Evolutionary conservation across 2,797 vertebrate genomes (phyloP).

Genomic region (Enoplosus armatus): DNA sequence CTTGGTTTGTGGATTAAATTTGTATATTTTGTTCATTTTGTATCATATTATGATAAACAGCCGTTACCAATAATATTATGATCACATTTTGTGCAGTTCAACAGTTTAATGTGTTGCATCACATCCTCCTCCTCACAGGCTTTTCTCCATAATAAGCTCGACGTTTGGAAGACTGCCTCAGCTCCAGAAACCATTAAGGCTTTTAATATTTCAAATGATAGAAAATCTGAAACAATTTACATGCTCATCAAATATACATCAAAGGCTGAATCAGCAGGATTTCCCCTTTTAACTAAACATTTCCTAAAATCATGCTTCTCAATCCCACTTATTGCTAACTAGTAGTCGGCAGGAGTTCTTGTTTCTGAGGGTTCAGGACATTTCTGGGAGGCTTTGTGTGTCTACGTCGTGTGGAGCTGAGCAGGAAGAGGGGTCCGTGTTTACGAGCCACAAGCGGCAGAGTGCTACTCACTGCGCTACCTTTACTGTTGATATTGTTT

Average conservation of each 20-base stretch:
- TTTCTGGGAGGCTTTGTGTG: neutral
- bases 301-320: no score
- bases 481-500: neutral
- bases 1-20: neutral
- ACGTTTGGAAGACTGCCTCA: neutral
- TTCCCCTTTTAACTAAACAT: no score
- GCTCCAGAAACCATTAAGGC: neutral
- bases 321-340: neutral
- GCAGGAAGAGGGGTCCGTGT: neutral
- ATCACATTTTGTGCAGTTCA: neutral
- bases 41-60: slow-evolving; percentile 1
- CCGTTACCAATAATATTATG: neutral
- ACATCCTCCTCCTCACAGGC: no score
- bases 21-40: neutral
- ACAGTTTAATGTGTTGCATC: no score
- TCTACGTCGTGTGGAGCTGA: neutral
- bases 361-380: neutral
- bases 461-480: neutral
- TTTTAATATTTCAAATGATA: neutral
- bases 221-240: neutral
- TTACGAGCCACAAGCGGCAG: neutral
- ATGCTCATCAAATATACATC: no score
- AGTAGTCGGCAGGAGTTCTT: neutral
- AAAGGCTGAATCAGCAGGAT: no score
- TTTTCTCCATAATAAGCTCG: no score